Evolutionary conservation across 2,113 vertebrate species (phyloP).

Genomic region (Malurus melanocephalus): DNA sequence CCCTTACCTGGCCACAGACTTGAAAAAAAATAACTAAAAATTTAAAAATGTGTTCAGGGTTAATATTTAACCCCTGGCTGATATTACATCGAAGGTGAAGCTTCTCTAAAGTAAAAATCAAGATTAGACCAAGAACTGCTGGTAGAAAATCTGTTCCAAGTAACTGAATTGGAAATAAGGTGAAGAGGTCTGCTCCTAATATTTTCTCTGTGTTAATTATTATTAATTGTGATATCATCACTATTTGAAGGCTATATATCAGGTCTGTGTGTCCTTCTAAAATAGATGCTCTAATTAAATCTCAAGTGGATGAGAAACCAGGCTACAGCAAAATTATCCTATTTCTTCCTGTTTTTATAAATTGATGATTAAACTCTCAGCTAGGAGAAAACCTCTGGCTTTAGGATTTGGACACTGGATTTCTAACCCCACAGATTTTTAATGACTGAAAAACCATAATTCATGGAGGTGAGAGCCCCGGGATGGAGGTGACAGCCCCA

Average conservation of each 20-base stretch:
- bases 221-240: neutral
- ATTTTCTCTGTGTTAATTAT: neutral
- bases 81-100: neutral
- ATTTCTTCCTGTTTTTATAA: neutral
- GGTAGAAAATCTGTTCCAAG: neutral
- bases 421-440: neutral
- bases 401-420: neutral
- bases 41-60: accelerated
- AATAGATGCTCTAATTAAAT: neutral
- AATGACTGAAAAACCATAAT: neutral
- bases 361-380: neutral
- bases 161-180: neutral
- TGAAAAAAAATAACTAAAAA: neutral
- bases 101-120: neutral
- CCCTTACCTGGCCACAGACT: no score
- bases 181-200: neutral
- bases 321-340: neutral
- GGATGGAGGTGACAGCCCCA: no score
- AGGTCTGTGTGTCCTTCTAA: neutral
- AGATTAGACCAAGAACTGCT: neutral
- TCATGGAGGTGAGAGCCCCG: no score
- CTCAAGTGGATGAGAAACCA: neutral
- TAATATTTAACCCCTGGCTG: neutral
- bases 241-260: neutral
- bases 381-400: neutral